Percentiles rank a stretch among this genome's conserved stretches.
phyloP scores from a whole-genome alignment of 2,888 invertebrate genomes.

The Melinaea marsaeus region DNA sequence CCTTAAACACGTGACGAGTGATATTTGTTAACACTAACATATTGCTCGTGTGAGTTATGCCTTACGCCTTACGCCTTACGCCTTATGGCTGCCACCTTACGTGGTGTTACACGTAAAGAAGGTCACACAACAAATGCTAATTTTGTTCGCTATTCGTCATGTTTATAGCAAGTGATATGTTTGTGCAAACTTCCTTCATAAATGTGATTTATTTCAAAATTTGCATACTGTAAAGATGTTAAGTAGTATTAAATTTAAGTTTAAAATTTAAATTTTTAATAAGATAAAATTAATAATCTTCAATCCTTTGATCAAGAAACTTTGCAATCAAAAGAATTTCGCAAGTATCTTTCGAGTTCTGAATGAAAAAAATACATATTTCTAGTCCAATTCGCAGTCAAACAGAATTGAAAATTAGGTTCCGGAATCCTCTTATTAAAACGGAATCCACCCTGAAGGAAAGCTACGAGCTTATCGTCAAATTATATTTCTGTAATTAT shows the following conservation, averaged over 20 bases:
- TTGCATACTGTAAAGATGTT: constrained; percentile 1
- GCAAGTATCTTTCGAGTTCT: not conserved
- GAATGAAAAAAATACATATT: not conserved
- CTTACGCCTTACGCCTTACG: constrained; percentile 25
- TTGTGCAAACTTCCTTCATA: constrained; percentile 41
- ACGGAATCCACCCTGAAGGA: not conserved
- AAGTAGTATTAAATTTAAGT: not conserved
- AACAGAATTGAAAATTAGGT: not conserved
- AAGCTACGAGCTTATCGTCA: not conserved
- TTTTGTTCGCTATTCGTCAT: constrained; percentile 64
- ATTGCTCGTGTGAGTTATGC: constrained; percentile 67
- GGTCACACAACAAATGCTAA: constrained; percentile 58
- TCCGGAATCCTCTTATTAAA: not conserved
- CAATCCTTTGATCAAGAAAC: constrained; percentile 1
- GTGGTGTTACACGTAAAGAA: constrained; percentile 74
- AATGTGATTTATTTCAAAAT: constrained; percentile 32
- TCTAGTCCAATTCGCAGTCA: constrained; percentile 3
- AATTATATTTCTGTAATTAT: not conserved
- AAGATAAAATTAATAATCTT: not conserved
- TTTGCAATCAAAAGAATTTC: not conserved
- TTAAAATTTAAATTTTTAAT: not conserved
- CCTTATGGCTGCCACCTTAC: constrained; percentile 56
- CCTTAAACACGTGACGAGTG: constrained; percentile 52
- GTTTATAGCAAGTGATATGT: constrained; percentile 62
- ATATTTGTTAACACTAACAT: constrained; percentile 64